Evolutionary conservation across 2,113 vertebrate species (phyloP), one percentile per base, ranked within the genome.

Genomic region (Gila orcuttii): DNA sequence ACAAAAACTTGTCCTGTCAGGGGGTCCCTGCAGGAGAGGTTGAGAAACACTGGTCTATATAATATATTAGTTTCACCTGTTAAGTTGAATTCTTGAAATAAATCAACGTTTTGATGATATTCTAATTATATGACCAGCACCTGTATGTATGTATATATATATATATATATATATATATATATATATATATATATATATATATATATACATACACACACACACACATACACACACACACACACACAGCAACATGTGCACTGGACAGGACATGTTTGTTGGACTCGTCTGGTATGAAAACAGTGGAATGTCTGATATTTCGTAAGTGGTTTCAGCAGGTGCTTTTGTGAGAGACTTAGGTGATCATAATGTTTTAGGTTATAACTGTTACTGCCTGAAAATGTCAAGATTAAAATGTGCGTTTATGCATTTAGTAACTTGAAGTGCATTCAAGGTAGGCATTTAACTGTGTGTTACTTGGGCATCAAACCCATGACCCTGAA

Each of bases 151-250:
- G n/a, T n/a, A 47, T 0, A 47, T 12, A 12, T 0, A 47, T 3
- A 13, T 0, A 50, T 12, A 13, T 3, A 47, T n/a, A n/a, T n/a
- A n/a, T n/a, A 42, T 39, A 39, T 39, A 39, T 1, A 0, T 39
- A 39, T 39, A 78, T 87, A 47, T 17, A 28, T 50, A 85, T 87
- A 82, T 86, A 42, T 39, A 39, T 39, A 39, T 1, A 0, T 39
- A 39, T 39, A 78, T 87, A 47, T 17, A 28, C 28, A 85, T 87
- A 82, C 85, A n/a, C n/a, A n/a, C n/a, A n/a, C n/a, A n/a, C n/a
- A n/a, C n/a, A n/a, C n/a, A n/a, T n/a, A n/a, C n/a, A n/a, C n/a
- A n/a, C n/a, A n/a, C n/a, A n/a, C n/a, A n/a, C n/a, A n/a, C n/a
- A n/a, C n/a, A 36, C 52, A 57, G 75, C 79, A 85, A 77, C 19